Conservation (phyloP, 1,140 invertebrate species). For the Anagrus nilaparvatae region DNA sequence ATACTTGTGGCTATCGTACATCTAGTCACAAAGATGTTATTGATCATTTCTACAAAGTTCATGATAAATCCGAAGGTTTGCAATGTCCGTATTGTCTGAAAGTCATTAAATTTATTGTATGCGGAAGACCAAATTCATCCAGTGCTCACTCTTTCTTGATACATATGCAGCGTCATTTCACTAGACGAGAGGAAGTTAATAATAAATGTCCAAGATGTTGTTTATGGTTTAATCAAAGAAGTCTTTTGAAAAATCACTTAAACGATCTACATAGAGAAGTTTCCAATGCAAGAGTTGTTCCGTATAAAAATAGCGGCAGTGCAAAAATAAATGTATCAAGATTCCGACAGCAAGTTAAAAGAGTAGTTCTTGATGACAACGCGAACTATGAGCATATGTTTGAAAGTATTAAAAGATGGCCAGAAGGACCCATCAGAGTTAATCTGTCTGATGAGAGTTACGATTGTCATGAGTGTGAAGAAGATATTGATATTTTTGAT, state of each 20-base stretch:
- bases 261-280: conserved; percentile 28
- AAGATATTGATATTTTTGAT: conserved; percentile 49
- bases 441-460: conserved; percentile 22
- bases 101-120: conserved; percentile 30
- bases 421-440: conserved; percentile 28
- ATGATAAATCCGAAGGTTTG: conserved; percentile 49
- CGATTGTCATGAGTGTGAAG: conserved; percentile 59
- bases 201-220: conserved; percentile 57
- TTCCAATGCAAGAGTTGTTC: conserved; percentile 31
- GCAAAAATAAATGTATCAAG: conserved; percentile 38
- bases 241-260: conserved; percentile 40
- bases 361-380: conserved; percentile 31
- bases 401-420: conserved; percentile 33
- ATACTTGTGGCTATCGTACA: conserved; percentile 58
- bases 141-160: conserved; percentile 34
- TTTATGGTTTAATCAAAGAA: conserved; percentile 61
- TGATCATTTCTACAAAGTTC: conserved; percentile 59
- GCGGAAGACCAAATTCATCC: conserved; percentile 17
- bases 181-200: conserved; percentile 44
- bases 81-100: conserved; percentile 68
- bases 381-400: conserved; percentile 17
- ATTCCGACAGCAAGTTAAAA: conserved; percentile 39
- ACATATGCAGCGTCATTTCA: conserved; percentile 39
- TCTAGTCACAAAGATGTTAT: conserved; percentile 64
- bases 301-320: conserved; percentile 31